Base-by-base conservation (phyloP, 1,140 invertebrate species). In the Brachionus sp. region DNA sequence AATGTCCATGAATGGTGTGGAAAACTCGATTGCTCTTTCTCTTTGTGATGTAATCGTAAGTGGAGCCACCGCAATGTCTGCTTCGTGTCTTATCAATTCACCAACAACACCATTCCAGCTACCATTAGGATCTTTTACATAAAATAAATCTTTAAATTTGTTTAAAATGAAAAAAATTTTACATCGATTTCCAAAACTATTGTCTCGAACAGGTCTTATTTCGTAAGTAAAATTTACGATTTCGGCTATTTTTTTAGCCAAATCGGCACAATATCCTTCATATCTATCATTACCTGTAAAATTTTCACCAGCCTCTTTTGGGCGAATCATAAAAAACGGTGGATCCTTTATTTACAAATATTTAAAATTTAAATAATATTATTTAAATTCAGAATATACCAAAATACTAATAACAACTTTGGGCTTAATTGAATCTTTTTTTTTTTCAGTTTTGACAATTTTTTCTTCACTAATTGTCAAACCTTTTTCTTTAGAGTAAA, bases 1-100 rank as follows among this genome's bases (percentile, higher is more conserved):
- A 13, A 86, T 84, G 62, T 85, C 86, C 82, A 86, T 84, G 82
- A 86, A 86, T 12, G 86, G 86, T 50, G 85, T 86, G 9, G 86
- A 85, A 77, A 86, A 86, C 23, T 86, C 85, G 4, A 86, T 83
- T 5, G 85, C 85, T 77, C 84, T 57, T 66, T 85, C 85, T 83
- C 86, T 37, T 39, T 84, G 84, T 0, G 84, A 68, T n/a, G 78
- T 86, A 13, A 86, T 86, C 2, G 86, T 86, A 33, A 86, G 84
- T 10, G 86, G 85, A 62, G 86, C 86, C 19, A 86, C 83, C 12
- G 86, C 86, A 62, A 86, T 80, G 62, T 86, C 86, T 4, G 86
- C 86, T 84, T 85, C 84, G 77, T 85, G 68, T 77, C 84, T 50
- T 10, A 86, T 64, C 29, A 86, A 37, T 57, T 86, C 86, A 35